Conservation (phyloP, 2,888 invertebrate genomes). For the Microplitis deprimator region DNA sequence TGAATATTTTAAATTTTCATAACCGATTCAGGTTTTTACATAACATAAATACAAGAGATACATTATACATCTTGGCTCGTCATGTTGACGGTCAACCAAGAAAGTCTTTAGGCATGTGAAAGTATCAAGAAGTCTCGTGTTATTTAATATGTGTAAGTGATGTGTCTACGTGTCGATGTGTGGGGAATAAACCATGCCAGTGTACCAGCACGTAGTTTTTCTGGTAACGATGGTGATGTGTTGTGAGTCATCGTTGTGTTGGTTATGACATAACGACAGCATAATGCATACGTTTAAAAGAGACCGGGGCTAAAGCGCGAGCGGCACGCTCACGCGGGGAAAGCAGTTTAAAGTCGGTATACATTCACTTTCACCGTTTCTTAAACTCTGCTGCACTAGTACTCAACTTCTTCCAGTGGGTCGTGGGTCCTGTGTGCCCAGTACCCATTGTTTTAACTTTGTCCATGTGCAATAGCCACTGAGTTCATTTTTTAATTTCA, state of each 20-base stretch:
- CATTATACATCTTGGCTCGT: neutral
- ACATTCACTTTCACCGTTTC: constrained; percentile 24
- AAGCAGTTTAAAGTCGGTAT: constrained; percentile 56
- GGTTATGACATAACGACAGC: constrained; percentile 61
- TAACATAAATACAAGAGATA: constrained; percentile 6
- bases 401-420: neutral
- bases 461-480: neutral
- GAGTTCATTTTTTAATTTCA: neutral
- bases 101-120: constrained; percentile 40
- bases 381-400: neutral
- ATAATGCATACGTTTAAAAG: constrained; percentile 62
- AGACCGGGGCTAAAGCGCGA: constrained; percentile 51
- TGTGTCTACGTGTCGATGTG: neutral
- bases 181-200: constrained; percentile 23
- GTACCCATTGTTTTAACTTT: neutral
- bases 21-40: constrained; percentile 26
- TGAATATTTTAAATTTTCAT: constrained; percentile 18
- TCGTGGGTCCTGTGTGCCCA: neutral
- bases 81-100: constrained; percentile 39
- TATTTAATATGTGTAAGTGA: constrained; percentile 8
- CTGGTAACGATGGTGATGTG: neutral
- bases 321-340: constrained; percentile 59
- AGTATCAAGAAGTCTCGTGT: constrained; percentile 27
- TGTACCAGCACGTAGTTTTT: neutral
- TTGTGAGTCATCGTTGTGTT: constrained; percentile 40